Evolutionary conservation across 1,140 invertebrate species (phyloP), one percentile per base, ranked within the genome.

Genomic region (Hormaphis cornu): DNA sequence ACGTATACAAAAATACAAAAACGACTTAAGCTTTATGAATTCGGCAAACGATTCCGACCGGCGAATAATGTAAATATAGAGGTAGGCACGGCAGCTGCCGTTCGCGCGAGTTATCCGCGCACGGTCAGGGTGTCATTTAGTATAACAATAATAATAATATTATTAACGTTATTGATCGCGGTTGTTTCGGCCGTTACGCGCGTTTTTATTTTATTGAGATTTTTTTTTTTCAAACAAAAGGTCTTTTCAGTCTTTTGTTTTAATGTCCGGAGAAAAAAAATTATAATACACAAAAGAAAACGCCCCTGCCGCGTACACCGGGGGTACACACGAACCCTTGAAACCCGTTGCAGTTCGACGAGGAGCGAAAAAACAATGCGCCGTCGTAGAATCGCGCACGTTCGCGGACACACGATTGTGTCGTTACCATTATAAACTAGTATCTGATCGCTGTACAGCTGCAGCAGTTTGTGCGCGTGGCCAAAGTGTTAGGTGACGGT

Each of bases 381-480:
- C 18, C 35, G 46, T 1, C 46, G 46, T 14, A n/a, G 16, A 3
- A 14, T n/a, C 10, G 6, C 14, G 14, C 1, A 42, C 52, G n/a
- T 42, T 56, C 1, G 20, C 18, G 10, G 20, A 26, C 35, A 26
- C 18, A 9, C 24, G 4, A 18, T 63, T 48, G 59, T 63, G 42
- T 44, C 40, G 26, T n/a, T n/a, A n/a, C n/a, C 53, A 1, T 14
- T n/a, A n/a, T 63, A 63, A 63, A n/a, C n/a, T n/a, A n/a, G 46
- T 63, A 63, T 63, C 59, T 63, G 59, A 48, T 48, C 53, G 30
- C 35, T 33, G 30, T 14, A 56, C 30, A 56, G 53, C 53, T 56
- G 53, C 53, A 10, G 53, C 18, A n/a, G n/a, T n/a, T n/a, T n/a
- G n/a, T 14, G 28, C 7, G 2, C 16, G 1, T 20, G 42, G 24